Evolutionary conservation across 2,797 vertebrate genomes (phyloP), one percentile per base, ranked within the genome.

Genomic region (Lagocephalus sceleratus): DNA sequence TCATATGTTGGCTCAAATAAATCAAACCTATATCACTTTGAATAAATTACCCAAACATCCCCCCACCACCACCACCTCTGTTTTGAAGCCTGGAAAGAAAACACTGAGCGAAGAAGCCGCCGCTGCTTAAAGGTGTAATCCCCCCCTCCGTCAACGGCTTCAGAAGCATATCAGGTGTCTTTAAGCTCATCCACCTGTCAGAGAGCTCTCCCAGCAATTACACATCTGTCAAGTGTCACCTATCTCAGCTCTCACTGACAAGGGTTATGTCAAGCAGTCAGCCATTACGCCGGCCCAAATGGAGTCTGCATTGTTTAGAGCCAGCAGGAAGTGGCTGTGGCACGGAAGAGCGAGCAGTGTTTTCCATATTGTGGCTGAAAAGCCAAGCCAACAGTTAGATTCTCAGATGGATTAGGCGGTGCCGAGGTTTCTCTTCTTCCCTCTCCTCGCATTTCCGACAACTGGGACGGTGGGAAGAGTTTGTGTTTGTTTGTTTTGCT

Each of bases 181-280:
- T 84, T 86, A 87, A 85, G 77, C 86, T 86, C 83, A 85, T 89
- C 83, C 84, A 87, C 87, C 89, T 87, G 85, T 90, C 90, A 86
- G 79, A 50, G 79, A 78, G 74, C 81, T 85, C 86, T 85, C 83
- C 70, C 75, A 83, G 87, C 90, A 91, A 91, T 92, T 91, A 91
- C 88, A 86, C 83, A 87, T 89, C 88, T 90, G 89, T 91, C 90
- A 91, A 88, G 85, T 90, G 90, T 90, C 90, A 90, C 86, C 87
- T 82, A 79, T 81, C 87, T 83, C 74, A 50, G 82, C 84, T 77
- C 81, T 84, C 78, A 68, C 85, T 84, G 85, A 86, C 84, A 85
- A 81, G 88, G 88, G 85, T 87, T 90, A 89, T 88, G 90, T 90
- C 85, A 81, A 86, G 85, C 88, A 90, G 86, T 90, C 82, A 90